Evolutionary conservation across 2,113 vertebrate genomes (phyloP), one percentile per base, ranked within the genome.

Genomic region (Antennarius striatus): DNA sequence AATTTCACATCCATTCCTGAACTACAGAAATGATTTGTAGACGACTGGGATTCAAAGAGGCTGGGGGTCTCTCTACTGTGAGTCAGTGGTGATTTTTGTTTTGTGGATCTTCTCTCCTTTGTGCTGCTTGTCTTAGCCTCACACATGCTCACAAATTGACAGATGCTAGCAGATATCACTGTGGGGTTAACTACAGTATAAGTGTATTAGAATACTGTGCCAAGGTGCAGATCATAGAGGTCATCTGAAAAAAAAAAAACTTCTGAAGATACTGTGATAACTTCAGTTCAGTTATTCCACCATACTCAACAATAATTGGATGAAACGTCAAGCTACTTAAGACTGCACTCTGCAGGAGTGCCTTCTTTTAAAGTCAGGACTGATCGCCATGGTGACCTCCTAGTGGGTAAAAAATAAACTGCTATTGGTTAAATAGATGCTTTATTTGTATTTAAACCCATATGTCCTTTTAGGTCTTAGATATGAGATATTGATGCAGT

Each of bases 101-200:
- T 16, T 39, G 43, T 10, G 39, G 46, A 45, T 28, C 59, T 53
- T 49, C 43, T 71, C 48, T 55, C 40, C 12, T n/a, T 6, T 54
- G 7, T 36, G 32, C 32, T 10, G 10, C 51, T 8, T 53, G 30
- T 43, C 17, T 49, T 64, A 50, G 49, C 59, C 75, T 55, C 66
- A 79, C 77, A 83, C 67, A 73, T 68, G 75, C 58, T 74, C 82
- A 74, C 60, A 53, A 80, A 73, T 47, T 85, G 78, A 82, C 82
- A 79, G 73, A 83, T 79, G 66, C 71, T 79, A 71, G 69, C 68
- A 81, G 80, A 81, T 82, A 78, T 54, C 61, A 58, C 53, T 22
- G 62, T 2, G 57, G 72, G 60, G 16, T 79, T 75, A 81, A 68
- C 70, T 72, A n/a, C n/a, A n/a, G n/a, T n/a, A 66, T 80, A 85